phyloP scores from a whole-genome alignment of 2,797 vertebrate genomes.

The Propithecus deckenii region DNA sequence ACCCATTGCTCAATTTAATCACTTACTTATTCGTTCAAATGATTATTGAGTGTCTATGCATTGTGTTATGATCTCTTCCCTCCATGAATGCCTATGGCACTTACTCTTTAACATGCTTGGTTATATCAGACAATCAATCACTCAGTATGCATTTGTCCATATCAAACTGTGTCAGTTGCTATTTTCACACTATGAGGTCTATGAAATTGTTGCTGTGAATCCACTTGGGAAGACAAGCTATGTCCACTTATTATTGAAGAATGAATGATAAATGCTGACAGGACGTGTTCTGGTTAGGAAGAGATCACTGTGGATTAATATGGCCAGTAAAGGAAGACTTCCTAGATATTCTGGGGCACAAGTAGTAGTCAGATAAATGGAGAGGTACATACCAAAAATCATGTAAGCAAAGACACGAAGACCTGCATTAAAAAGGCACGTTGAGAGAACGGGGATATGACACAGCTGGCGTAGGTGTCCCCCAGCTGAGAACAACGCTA shows the following conservation, averaged over 20 bases:
- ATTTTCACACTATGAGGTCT: not conserved
- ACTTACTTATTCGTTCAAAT: not conserved
- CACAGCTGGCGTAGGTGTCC: not conserved
- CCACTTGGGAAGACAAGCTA: not conserved
- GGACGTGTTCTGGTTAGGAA: not conserved
- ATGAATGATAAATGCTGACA: not conserved
- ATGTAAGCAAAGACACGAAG: not conserved
- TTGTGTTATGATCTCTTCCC: not conserved
- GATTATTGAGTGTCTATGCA: not conserved
- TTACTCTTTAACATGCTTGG: not conserved
- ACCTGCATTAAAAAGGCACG: not conserved
- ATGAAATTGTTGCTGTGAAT: not conserved
- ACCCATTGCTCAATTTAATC: not conserved
- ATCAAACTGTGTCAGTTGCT: not conserved
- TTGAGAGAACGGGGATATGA: not conserved
- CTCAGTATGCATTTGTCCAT: not conserved
- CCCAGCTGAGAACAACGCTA: not conserved
- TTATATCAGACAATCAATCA: not conserved
- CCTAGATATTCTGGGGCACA: not conserved
- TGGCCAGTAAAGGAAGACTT: not conserved
- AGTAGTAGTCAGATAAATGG: not conserved
- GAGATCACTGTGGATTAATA: not conserved
- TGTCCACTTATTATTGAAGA: not conserved
- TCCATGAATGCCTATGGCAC: not conserved
- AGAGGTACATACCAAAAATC: not conserved